Base-by-base conservation (phyloP, 2,888 invertebrate species). In the Horisme vitalbata region DNA sequence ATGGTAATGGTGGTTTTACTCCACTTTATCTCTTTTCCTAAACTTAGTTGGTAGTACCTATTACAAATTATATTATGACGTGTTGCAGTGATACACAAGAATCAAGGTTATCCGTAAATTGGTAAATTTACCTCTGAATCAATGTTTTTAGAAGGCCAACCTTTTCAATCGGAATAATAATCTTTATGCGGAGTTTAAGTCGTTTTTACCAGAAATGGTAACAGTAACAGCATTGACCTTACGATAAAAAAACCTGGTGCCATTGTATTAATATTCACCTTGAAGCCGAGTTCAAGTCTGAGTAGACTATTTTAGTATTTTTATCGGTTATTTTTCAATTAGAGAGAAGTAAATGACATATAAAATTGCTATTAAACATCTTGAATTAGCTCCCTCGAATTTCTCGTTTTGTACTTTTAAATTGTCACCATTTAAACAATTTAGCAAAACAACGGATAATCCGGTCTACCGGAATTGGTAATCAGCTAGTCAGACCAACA, bases 261-360 rank as follows among this genome's bases (percentile, higher is more conserved):
- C 50, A 56, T 52, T 59, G 54, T 48, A 44, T 32, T 35, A 28
- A 23, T 48, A 33, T 38, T 52, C 52, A 54, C 54, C 56, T 56
- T 54, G 58, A 41, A 33, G 28, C 32, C 8, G 50, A 39, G 47
- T 52, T 34, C 43, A 49, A 52, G 52, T 50, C 35, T 33, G 23
- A 3, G 6, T 37, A 31, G n/a, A 11, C 4, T 38, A 28, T 27
- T 38, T 43, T 23, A 12, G 12, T 36, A 32, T 15, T 49, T 39
- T 39, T 33, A 39, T 49, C 41, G 26, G 6, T 33, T 33, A 32
- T 33, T 45, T 38, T 9, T 23, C 13, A 21, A 14, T 41, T 33
- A 10, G 4, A 18, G 23, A n/a, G n/a, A 18, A 18, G 3, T 15
- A 4, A 18, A 18, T 18, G 6, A 18, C 18, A 18, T 5, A 15